Evolutionary conservation across 2,888 invertebrate species (phyloP), one percentile per base, ranked within the genome.

Genomic region (Acleris cristana): DNA sequence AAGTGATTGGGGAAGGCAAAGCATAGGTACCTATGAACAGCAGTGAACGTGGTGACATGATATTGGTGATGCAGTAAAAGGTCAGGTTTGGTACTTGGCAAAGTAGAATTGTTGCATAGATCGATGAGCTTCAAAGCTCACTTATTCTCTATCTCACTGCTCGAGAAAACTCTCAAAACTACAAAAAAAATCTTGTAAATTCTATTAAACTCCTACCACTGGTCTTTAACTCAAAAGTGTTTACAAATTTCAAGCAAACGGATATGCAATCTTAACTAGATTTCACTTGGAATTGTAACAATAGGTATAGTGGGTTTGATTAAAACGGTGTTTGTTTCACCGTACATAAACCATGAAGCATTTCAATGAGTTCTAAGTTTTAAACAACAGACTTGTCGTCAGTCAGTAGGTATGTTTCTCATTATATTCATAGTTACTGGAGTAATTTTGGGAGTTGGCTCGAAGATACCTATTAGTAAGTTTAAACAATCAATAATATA

Each of bases 331-430:
- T n/a, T 10, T 58, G 45, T 26, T 58, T 48, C 53, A 14, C 23
- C 18, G 21, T 55, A n/a, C 56, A 26, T 56, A 23, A 56, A 56
- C 51, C 65, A 52, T 61, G 61, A 60, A 56, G 19, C 49, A 18
- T 30, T 55, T 19, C 52, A 52, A 44, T 26, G 10, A 40, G 49
- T 40, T 40, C 7, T 55, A 21, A 44, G 26, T 44, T 49, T 65
- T 26, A 60, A 51, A 65, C 58, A 45, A 65, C 58, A 18, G 23
- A 23, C 18, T 58, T 18, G 21, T n/a, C 1, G 16, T 44, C 40
- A 23, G 18, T 21, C 54, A 45, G 49, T 59, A 66, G 59, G 54
- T 59, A 66, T 66, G 66, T 21, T 48, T 56, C 21, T 45, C n/a
- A 23, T 52, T 34, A 23, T 61, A 52, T 7, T 66, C 34, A n/a